phyloP scores from a whole-genome alignment of 1,140 invertebrate genomes.

The Trigoniulus corallinus region DNA sequence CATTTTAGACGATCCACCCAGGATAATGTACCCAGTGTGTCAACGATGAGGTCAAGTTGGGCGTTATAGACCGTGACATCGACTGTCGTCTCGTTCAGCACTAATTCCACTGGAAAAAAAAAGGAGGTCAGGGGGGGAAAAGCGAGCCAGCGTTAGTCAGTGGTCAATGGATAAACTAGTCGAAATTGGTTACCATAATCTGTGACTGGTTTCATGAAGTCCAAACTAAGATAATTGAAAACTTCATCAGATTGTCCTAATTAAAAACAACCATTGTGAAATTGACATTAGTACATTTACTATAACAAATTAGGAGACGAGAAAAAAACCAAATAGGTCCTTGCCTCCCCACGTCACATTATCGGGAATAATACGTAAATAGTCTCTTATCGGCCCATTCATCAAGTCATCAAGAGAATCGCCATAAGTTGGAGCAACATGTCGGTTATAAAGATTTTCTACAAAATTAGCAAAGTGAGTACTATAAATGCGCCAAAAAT shows the following conservation, averaged over 20 bases:
- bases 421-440: constrained; percentile 6
- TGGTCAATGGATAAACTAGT: background rate
- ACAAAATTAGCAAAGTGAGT: too few relatives aligned
- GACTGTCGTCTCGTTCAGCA: constrained; percentile 45
- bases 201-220: constrained; percentile 73
- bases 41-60: constrained; percentile 49
- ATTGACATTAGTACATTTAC: constrained; percentile 2
- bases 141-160: background rate
- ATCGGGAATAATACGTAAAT: constrained; percentile 38
- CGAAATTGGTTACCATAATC: constrained; percentile 39
- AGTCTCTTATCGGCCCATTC: constrained; percentile 46
- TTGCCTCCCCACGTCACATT: constrained; percentile 39
- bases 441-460: constrained; percentile 8
- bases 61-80: constrained; percentile 50
- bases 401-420: constrained; percentile 39
- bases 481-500: too few relatives aligned
- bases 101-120: constrained; percentile 23
- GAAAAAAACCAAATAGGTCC: background rate
- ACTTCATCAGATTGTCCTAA: constrained; percentile 36
- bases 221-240: constrained; percentile 39
- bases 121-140: constrained; percentile 25
- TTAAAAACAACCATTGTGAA: too few relatives aligned
- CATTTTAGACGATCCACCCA: constrained; percentile 56
- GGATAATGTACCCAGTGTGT: constrained; percentile 41
- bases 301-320: background rate